phyloP scores from a whole-genome alignment of 1,140 invertebrate species.

The Atta colombica region DNA sequence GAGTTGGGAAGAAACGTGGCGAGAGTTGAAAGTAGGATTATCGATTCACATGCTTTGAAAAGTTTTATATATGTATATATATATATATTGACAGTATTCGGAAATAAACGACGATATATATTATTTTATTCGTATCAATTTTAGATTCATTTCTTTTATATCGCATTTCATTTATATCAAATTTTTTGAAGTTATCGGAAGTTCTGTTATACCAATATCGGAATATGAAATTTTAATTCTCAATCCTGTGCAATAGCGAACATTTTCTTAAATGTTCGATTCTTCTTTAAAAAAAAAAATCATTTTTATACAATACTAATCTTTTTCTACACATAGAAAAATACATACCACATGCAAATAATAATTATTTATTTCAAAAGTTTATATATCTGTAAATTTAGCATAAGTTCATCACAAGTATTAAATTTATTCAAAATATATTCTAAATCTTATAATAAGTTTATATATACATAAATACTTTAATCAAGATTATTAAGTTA shows the following conservation, averaged over 20 bases:
- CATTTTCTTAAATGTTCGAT: neutral
- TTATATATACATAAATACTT: no score
- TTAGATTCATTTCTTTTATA: no score
- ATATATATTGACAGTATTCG: neutral
- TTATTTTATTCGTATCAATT: conserved; percentile 33
- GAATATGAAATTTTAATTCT: conserved; percentile 16
- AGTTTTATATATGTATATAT: neutral
- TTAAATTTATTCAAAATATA: no score
- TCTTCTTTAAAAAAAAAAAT: neutral
- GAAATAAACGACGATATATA: conserved; percentile 11
- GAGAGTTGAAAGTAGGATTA: conserved; percentile 34
- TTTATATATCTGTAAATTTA: no score
- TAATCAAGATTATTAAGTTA: no score
- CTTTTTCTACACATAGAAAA: no score
- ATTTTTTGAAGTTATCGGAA: neutral
- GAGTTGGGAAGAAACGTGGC: conserved; percentile 30
- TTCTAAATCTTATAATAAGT: no score
- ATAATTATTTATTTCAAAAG: no score
- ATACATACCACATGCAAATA: no score
- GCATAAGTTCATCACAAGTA: no score
- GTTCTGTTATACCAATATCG: neutral
- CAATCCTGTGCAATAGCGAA: neutral
- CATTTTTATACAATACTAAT: neutral
- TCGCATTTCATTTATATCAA: conserved; percentile 3
- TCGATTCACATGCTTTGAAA: conserved; percentile 33